phyloP scores from a whole-genome alignment of 2,113 vertebrate genomes.

The Centropristis striata region DNA sequence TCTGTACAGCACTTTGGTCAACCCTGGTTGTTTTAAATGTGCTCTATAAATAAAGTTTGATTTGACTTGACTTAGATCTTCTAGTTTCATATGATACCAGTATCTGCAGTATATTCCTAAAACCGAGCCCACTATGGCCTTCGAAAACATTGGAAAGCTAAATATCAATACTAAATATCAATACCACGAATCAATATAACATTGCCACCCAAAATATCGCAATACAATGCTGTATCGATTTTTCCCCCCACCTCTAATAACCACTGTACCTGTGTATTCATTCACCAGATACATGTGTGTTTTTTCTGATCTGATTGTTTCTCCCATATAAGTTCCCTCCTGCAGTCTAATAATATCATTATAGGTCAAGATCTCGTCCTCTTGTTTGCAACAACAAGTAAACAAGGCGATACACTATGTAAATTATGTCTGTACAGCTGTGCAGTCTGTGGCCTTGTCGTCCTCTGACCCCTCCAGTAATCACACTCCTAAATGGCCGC shows the following conservation, averaged over 20 bases:
- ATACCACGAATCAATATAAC: too few relatives aligned
- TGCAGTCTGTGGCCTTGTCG: conserved; percentile 15
- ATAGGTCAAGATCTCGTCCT: neutral
- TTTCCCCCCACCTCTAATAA: too few relatives aligned
- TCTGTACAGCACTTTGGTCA: too few relatives aligned
- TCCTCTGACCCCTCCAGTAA: conserved; percentile 31
- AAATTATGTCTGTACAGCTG: conserved; percentile 1
- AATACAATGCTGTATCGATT: too few relatives aligned
- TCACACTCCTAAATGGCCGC: conserved; percentile 33
- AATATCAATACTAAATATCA: neutral
- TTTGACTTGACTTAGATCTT: too few relatives aligned
- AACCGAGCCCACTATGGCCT: too few relatives aligned
- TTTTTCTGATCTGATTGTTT: neutral
- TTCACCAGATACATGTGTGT: neutral
- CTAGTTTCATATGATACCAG: too few relatives aligned
- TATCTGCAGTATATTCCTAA: too few relatives aligned
- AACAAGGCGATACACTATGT: conserved; percentile 3
- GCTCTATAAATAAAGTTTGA: too few relatives aligned
- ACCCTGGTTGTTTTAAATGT: too few relatives aligned
- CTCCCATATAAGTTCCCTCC: neutral
- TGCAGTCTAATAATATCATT: neutral
- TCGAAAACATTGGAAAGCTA: too few relatives aligned
- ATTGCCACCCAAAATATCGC: too few relatives aligned
- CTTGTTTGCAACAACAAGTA: neutral
- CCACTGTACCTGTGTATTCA: neutral